phyloP scores from a whole-genome alignment of 2,888 invertebrate genomes.

The Onchidella celtica region DNA sequence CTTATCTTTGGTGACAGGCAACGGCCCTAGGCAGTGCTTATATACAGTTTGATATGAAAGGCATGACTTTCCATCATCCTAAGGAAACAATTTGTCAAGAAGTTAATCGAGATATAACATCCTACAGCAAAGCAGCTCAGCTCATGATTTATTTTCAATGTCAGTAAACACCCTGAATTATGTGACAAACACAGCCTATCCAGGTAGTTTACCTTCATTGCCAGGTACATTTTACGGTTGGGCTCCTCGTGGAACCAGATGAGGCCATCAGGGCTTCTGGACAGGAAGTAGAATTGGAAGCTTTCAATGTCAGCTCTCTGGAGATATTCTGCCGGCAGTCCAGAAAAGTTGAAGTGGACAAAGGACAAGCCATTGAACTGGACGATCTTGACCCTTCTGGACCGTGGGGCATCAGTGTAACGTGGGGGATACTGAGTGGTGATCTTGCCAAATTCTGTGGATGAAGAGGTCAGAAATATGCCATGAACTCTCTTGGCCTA shows the following conservation, averaged over 20 bases:
- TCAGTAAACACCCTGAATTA: too few relatives aligned
- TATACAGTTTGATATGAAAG: too few relatives aligned
- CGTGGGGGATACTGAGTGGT: slow-evolving; percentile 35
- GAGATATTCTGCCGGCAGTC: slow-evolving; percentile 60
- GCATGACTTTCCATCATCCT: too few relatives aligned
- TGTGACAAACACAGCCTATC: too few relatives aligned
- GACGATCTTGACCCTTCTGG: background rate
- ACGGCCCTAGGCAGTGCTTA: too few relatives aligned
- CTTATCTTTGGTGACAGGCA: too few relatives aligned
- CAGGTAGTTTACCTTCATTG: slow-evolving; percentile 71
- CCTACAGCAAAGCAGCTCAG: too few relatives aligned
- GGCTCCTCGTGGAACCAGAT: slow-evolving; percentile 71
- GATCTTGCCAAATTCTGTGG: slow-evolving; percentile 56
- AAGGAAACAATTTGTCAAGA: too few relatives aligned
- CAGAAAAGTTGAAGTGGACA: slow-evolving; percentile 65
- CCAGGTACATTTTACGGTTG: slow-evolving; percentile 67
- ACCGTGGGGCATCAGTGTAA: background rate
- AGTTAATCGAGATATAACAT: too few relatives aligned
- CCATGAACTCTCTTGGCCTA: too few relatives aligned
- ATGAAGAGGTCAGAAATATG: slow-evolving; percentile 6
- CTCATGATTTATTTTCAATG: too few relatives aligned
- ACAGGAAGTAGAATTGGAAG: slow-evolving; percentile 68
- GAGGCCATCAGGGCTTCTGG: slow-evolving; percentile 69
- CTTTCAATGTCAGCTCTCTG: slow-evolving; percentile 58
- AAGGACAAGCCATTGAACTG: slow-evolving; percentile 49